These are phyloP conservation scores for Sebastes itinus DNA, from an alignment of 2,797 vertebrate genomes.

Conservation along the genomic window DNA sequence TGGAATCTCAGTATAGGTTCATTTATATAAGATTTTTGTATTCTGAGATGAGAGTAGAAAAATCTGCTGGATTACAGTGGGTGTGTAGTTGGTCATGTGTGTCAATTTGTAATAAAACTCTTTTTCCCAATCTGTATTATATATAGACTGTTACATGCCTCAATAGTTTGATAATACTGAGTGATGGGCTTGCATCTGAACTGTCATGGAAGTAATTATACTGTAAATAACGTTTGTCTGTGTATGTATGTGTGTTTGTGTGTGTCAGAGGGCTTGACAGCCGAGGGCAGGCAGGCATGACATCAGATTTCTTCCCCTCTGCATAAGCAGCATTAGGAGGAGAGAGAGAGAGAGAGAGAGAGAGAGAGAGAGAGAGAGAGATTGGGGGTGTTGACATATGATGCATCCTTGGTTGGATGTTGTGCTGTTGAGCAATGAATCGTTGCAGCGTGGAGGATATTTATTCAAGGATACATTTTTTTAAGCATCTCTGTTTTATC, in stretches of 20 bases:
- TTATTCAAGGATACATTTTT: conserved; percentile 21
- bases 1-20: not conserved
- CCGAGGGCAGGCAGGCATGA: conserved; percentile 74
- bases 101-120: conserved; percentile 27
- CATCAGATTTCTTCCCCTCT: conserved; percentile 69
- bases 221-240: conserved; percentile 70
- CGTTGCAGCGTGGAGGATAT: conserved; percentile 10
- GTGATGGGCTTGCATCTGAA: conserved; percentile 62
- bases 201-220: conserved; percentile 77
- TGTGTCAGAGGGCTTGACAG: conserved; percentile 60
- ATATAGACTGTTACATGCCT: conserved; percentile 51
- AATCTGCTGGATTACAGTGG: conserved; percentile 9
- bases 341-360: conserved; percentile 9
- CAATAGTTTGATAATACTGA: conserved; percentile 67
- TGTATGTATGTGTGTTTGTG: conserved; percentile 49
- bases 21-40: not conserved
- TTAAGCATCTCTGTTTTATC: conserved; percentile 2
- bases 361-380: conserved; percentile 1
- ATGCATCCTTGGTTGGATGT: conserved; percentile 43
- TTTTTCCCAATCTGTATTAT: conserved; percentile 32
- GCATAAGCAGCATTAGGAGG: conserved; percentile 51
- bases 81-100: not conserved
- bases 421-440: conserved; percentile 33
- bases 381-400: conserved; percentile 49
- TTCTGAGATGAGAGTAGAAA: not conserved